A percentile compares a stretch with the other conserved stretches of the same genome.
Conservation (phyloP, 2,113 vertebrate genomes). For the Dicerorhinus sumatrensis region DNA sequence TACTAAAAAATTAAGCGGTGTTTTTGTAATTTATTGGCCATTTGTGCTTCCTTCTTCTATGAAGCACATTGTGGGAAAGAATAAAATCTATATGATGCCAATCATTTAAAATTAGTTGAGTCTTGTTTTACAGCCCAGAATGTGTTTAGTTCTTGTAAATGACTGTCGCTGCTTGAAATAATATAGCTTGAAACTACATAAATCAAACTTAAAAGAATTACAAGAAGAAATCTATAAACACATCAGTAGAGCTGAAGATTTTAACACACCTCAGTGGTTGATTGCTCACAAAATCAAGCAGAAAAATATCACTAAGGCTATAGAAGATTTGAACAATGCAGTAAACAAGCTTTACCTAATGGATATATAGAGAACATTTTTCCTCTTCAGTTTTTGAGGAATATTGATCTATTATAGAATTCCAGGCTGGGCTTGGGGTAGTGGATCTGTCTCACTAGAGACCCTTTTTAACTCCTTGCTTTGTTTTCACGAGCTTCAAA, state of each 20-base stretch:
- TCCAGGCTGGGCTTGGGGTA: background rate
- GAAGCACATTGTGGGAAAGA: background rate
- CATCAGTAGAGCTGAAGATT: background rate
- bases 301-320: background rate
- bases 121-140: background rate
- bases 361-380: background rate
- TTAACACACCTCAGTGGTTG: background rate
- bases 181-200: background rate
- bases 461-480: background rate
- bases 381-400: background rate
- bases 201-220: background rate
- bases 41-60: background rate
- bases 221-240: background rate
- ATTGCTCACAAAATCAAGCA: background rate
- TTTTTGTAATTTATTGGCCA: background rate
- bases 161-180: background rate
- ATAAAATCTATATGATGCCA: background rate
- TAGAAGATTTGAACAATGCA: background rate
- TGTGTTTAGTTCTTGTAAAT: too few species aligned
- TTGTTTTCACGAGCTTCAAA: background rate
- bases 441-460: background rate
- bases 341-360: background rate
- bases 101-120: background rate
- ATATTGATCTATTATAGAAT: background rate
- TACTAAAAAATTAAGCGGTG: background rate